Percentiles rank a stretch among this genome's conserved stretches.
Evolutionary conservation across 2,113 vertebrate species (phyloP).

Genomic region (Cromileptes altivelis): DNA sequence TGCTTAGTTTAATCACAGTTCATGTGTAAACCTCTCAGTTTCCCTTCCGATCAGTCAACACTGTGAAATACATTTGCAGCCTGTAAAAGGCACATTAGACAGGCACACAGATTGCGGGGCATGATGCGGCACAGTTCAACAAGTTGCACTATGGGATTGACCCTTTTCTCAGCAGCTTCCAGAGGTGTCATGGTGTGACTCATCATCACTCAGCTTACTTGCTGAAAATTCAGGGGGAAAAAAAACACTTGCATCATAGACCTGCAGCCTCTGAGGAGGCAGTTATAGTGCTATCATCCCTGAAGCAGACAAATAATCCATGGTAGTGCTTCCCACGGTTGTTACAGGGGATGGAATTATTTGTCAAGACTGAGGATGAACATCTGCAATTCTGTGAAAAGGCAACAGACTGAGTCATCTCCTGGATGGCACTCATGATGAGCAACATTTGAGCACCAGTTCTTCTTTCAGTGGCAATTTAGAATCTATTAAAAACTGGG

Average conservation of each 20-base stretch:
- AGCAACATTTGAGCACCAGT: background rate
- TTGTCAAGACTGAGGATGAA: background rate
- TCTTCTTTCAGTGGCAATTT: background rate
- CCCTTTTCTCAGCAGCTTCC: background rate
- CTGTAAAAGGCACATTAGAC: conserved; percentile 21
- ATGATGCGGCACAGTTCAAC: conserved; percentile 1
- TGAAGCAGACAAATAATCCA: conserved; percentile 22
- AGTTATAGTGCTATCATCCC: conserved; percentile 1
- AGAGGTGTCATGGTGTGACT: conserved; percentile 14
- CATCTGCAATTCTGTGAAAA: conserved; percentile 17
- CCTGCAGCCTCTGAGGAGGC: background rate
- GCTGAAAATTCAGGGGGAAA: background rate
- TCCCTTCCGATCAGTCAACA: conserved; percentile 3
- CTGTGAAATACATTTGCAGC: conserved; percentile 13
- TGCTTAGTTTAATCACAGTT: conserved; percentile 20
- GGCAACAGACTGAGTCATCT: conserved; percentile 10
- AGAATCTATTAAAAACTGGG: background rate
- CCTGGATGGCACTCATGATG: background rate
- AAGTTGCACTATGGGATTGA: background rate
- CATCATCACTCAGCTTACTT: conserved; percentile 24
- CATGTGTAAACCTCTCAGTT: conserved; percentile 8
- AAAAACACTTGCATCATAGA: background rate
- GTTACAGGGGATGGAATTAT: conserved; percentile 27
- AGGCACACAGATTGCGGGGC: background rate
- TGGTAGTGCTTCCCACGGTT: background rate